Evolutionary conservation across 2,113 vertebrate genomes (phyloP), one percentile per base, ranked within the genome.

Genomic region (Phrynosoma platyrhinos): DNA sequence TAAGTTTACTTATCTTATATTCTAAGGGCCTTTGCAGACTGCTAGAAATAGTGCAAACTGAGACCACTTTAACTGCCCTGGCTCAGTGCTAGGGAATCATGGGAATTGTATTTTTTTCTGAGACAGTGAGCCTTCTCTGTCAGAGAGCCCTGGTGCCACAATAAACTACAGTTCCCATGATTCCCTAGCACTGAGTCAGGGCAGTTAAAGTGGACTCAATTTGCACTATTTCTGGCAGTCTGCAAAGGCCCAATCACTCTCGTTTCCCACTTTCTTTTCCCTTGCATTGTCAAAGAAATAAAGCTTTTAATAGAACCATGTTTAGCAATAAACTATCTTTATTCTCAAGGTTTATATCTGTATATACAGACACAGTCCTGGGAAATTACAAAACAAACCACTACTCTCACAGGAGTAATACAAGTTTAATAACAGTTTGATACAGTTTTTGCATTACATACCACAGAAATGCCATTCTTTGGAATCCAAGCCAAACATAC

Each of bases 361-460:
- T 42, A 75, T 66, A 52, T 85, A 84, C 68, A 12, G 91, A 95
- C 91, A 12, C 71, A 66, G 78, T 95, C 89, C 94, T 95, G 92
- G 94, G 90, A 95, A 96, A 94, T 92, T 91, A 94, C 68, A 52
- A 89, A 74, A 64, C 64, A 82, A 94, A 92, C 92, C 55, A n/a
- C 87, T 82, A 18, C 62, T 94, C 94, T 89, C 92, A 86, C n/a
- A 80, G 88, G 91, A 88, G 68, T 93, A 93, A 47, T 92, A 92
- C 87, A 85, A 92, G 86, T 94, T 94, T 95, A 94, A 94, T 95
- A 96, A 92, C 91, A 92, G 82, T 80, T 93, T 92, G 93, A 83
- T 83, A 40, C 91, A 93, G 91, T 83, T 92, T 80, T 32, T 10
- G 23, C 90, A 91, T 87, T 88, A 86, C 89, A 94, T 91, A 92